phyloP scores from a whole-genome alignment of 2,797 vertebrate genomes.

The Enteromius trimaculatus region DNA sequence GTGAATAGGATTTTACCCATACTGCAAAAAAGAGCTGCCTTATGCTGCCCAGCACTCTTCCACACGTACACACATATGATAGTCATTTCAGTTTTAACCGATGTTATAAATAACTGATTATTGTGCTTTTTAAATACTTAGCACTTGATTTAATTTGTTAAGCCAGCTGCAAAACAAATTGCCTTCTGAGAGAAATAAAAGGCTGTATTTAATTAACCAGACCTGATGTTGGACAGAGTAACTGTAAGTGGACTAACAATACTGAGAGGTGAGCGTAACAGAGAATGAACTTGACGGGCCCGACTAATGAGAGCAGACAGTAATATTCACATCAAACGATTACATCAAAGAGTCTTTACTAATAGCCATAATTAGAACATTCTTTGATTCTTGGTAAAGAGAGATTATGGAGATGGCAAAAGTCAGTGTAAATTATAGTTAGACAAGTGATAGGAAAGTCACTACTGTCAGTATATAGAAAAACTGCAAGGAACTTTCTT shows the following conservation, averaged over 20 bases:
- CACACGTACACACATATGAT: constrained; percentile 33
- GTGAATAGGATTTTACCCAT: not conserved
- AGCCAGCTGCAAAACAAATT: constrained; percentile 52
- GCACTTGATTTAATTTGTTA: constrained; percentile 50
- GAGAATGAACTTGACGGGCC: constrained; percentile 76
- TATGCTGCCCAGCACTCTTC: not conserved
- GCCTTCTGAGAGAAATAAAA: constrained; percentile 47
- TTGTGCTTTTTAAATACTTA: constrained; percentile 50
- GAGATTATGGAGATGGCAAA: constrained; percentile 71
- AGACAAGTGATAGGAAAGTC: constrained; percentile 53
- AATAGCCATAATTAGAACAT: constrained; percentile 87
- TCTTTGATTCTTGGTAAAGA: constrained; percentile 68
- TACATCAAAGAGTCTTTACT: constrained; percentile 78
- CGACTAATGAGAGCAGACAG: constrained; percentile 83
- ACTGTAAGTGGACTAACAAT: constrained; percentile 45
- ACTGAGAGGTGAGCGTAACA: constrained; percentile 50
- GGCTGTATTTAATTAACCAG: constrained; percentile 45
- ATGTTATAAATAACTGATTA: constrained; percentile 46
- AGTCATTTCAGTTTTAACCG: constrained; percentile 41
- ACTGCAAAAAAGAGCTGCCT: not conserved
- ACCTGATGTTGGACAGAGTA: constrained; percentile 28
- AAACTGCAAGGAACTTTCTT: too few relatives aligned
- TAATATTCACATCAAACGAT: constrained; percentile 87
- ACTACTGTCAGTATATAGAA: constrained; percentile 11
- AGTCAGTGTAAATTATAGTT: constrained; percentile 63